A percentile compares a stretch with the other conserved stretches of the same genome.
Conservation (phyloP, 2,797 vertebrate genomes). For the Zenarchopterus dispar region DNA sequence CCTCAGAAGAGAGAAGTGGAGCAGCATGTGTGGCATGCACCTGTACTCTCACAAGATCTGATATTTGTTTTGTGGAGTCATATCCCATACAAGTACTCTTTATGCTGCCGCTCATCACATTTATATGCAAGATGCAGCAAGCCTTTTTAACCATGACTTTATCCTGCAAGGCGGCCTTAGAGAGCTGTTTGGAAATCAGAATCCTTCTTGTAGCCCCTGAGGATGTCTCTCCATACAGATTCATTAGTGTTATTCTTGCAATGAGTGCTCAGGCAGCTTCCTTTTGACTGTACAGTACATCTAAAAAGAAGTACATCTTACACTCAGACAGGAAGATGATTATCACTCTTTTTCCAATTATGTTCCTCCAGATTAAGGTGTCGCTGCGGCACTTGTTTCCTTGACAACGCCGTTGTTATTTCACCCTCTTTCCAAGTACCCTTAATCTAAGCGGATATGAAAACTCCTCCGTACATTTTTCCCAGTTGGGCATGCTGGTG, state of each 20-base stretch:
- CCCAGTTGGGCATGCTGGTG: conserved; percentile 36
- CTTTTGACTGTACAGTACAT: conserved; percentile 41
- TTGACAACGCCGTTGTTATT: conserved; percentile 80
- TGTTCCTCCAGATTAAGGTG: conserved; percentile 81
- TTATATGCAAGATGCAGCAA: conserved; percentile 20
- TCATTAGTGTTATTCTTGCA: conserved; percentile 74
- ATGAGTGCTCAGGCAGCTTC: conserved; percentile 65
- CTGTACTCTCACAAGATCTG: conserved; percentile 38
- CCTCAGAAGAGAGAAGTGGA: conserved; percentile 1
- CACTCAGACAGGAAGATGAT: conserved; percentile 74
- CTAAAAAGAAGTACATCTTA: conserved; percentile 55
- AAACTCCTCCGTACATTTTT: conserved; percentile 67
- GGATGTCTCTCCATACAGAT: conserved; percentile 51
- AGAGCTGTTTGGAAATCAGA: conserved; percentile 37
- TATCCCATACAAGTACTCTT: conserved; percentile 40
- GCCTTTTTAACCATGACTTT: conserved; percentile 33
- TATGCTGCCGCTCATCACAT: conserved; percentile 38
- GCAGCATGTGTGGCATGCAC: conserved; percentile 39
- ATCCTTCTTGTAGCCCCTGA: conserved; percentile 31
- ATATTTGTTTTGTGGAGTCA: conserved; percentile 44
- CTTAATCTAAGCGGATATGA: conserved; percentile 75
- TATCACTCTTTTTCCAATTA: conserved; percentile 81
- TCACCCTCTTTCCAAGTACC: conserved; percentile 66
- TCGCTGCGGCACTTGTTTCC: conserved; percentile 79
- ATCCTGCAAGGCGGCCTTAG: conserved; percentile 32